These are phyloP conservation scores for Dendropsophus ebraccatus DNA, from an alignment of 2,113 vertebrate genomes.

Conservation along the genomic window DNA sequence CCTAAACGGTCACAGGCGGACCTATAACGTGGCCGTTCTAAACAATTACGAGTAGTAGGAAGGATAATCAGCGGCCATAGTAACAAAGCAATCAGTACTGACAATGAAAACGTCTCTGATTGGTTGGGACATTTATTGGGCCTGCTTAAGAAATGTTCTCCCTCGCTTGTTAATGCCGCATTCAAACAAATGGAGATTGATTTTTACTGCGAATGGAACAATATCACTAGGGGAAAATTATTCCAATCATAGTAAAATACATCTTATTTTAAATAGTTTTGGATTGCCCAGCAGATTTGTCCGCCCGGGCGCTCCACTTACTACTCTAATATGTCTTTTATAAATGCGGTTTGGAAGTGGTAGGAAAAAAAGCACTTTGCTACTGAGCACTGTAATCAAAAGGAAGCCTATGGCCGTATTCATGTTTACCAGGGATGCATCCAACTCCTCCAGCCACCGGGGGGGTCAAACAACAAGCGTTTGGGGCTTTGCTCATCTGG, in stretches of 20 bases:
- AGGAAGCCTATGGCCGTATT: too few relatives aligned
- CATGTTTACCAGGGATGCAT: too few relatives aligned
- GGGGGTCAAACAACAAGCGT: too few relatives aligned
- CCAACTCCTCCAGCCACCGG: too few relatives aligned
- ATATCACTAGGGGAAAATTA: neutral
- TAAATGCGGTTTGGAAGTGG: neutral
- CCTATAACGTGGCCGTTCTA: neutral
- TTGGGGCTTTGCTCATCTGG: too few relatives aligned
- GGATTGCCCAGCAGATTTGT: neutral
- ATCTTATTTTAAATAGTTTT: neutral
- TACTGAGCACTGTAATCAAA: too few relatives aligned
- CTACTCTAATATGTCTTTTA: neutral
- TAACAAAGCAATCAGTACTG: neutral
- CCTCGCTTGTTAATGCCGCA: neutral
- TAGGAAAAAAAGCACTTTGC: too few relatives aligned
- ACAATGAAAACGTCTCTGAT: neutral
- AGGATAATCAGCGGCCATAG: neutral
- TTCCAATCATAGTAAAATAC: neutral
- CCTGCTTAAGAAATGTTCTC: neutral
- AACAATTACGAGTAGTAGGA: neutral
- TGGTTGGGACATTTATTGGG: neutral
- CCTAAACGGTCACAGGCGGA: neutral
- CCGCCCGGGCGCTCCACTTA: neutral
- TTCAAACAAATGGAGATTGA: neutral
- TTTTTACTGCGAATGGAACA: neutral